These are phyloP conservation scores for Taenioides sp. DNA, from an alignment of 2,797 vertebrate species.

Conservation along the genomic window DNA sequence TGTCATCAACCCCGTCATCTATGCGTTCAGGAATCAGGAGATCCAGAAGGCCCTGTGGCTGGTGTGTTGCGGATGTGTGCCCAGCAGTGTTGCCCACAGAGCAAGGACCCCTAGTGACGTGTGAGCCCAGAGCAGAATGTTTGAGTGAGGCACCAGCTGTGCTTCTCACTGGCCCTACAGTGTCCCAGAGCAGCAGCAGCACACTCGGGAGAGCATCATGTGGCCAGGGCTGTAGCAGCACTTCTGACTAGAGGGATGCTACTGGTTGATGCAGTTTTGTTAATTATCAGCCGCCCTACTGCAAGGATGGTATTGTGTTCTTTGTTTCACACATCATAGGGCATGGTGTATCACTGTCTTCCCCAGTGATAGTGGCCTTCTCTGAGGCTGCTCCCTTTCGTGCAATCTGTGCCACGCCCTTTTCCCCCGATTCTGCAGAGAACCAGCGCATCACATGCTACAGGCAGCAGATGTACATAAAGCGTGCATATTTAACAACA, in stretches of 20 bases:
- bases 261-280: conserved; percentile 29
- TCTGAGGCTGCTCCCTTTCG: conserved; percentile 35
- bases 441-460: conserved; percentile 45
- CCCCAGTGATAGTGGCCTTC: conserved; percentile 46
- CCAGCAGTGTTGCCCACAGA: conserved; percentile 86
- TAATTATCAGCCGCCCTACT: conserved; percentile 24
- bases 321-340: conserved; percentile 42
- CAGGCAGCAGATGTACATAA: conserved; percentile 62
- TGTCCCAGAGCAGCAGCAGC: conserved; percentile 44
- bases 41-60: conserved; percentile 98
- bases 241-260: conserved; percentile 16
- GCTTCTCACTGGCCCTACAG: conserved; percentile 46
- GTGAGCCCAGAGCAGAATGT: conserved; percentile 71
- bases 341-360: conserved; percentile 56
- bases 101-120: conserved; percentile 95
- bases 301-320: conserved; percentile 29
- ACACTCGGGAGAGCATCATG: conserved; percentile 7
- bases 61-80: conserved; percentile 92
- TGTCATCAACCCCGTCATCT: conserved; percentile 98
- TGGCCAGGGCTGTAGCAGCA: conserved; percentile 32
- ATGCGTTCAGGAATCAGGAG: conserved; percentile 98
- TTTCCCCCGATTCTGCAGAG: conserved; percentile 54
- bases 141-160: conserved; percentile 53
- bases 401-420: conserved; percentile 63
- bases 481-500: conserved; percentile 50